Evolutionary conservation across 1,140 invertebrate species (phyloP), one percentile per base, ranked within the genome.

Genomic region (Ephestia elutella): DNA sequence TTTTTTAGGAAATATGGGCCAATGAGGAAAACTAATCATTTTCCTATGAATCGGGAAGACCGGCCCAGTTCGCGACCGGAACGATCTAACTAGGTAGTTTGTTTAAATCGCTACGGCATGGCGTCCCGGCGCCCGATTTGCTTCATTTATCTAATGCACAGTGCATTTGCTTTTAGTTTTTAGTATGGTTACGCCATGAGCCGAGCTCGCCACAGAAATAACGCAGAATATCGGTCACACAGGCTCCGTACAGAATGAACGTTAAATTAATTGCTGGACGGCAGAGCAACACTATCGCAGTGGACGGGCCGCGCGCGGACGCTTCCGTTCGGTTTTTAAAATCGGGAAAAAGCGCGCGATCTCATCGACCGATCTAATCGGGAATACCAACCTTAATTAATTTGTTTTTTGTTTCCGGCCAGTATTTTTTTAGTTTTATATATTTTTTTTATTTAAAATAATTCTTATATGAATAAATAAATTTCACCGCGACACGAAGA

Each of bases 181-280:
- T 83, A 86, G 81, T 82, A 69, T 71, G 75, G 79, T 86, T 86
- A 78, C 82, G 84, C 80, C 84, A 83, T 70, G 77, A 63, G 56
- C 54, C 50, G 61, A 71, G 68, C 70, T 63, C 60, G 61, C 69
- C 74, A 78, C 84, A 86, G 85, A 87, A 87, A 87, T 87, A 87
- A 87, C 80, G 76, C 73, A 63, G 82, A 84, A 87, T 86, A 87
- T 87, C 85, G 85, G 85, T 87, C 82, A 87, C 62, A 63, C 78
- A 84, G 75, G 78, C 80, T 75, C 78, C 63, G 73, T 55, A 67
- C 70, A 62, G 71, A 75, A 72, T 73, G 81, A 82, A 78, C 75
- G 77, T 77, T 71, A 70, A 71, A 78, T 85, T 87, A 87, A 87
- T 87, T 87, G 77, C 71, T 66, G 72, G 73, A 66, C 69, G 56